A percentile compares a stretch with the other conserved stretches of the same genome.
Evolutionary conservation across 1,140 invertebrate species (phyloP).

Genomic region (Lithobius niger): DNA sequence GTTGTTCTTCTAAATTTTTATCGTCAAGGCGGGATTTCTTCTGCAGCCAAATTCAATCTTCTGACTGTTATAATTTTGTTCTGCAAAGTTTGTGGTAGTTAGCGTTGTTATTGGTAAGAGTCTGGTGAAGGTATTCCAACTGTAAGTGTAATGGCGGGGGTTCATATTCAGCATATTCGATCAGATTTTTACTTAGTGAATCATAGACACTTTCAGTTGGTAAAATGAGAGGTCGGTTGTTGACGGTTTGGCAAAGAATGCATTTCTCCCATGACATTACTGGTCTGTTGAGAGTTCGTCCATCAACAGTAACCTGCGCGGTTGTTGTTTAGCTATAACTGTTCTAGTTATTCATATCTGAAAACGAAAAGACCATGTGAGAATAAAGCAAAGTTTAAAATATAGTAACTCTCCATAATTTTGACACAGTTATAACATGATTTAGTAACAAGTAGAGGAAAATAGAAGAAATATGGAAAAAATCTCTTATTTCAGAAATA

Average conservation of each 20-base stretch:
- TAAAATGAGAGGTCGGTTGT: not conserved
- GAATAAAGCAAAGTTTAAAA: too few relatives aligned
- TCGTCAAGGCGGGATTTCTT: not conserved
- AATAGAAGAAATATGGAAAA: too few relatives aligned
- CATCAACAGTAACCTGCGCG: not conserved
- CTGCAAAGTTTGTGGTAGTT: not conserved
- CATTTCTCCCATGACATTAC: not conserved
- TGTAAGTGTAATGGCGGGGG: not conserved
- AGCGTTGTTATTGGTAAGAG: not conserved
- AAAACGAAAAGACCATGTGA: too few relatives aligned
- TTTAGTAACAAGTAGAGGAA: too few relatives aligned
- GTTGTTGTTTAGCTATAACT: not conserved
- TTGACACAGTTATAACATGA: too few relatives aligned
- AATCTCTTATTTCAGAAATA: too few relatives aligned
- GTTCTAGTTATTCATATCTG: too few relatives aligned
- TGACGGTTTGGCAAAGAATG: not conserved
- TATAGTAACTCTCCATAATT: too few relatives aligned
- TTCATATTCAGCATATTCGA: not conserved
- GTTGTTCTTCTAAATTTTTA: not conserved
- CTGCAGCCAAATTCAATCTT: too few relatives aligned
- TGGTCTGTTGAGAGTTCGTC: not conserved
- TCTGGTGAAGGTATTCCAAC: not conserved
- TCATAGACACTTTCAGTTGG: not conserved
- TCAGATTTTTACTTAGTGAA: not conserved
- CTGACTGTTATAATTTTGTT: not conserved